A percentile compares a stretch with the other conserved stretches of the same genome.
These are phyloP conservation scores for Acinonyx jubatus DNA, from an alignment of 2,113 vertebrate genomes.

Conservation along the genomic window DNA sequence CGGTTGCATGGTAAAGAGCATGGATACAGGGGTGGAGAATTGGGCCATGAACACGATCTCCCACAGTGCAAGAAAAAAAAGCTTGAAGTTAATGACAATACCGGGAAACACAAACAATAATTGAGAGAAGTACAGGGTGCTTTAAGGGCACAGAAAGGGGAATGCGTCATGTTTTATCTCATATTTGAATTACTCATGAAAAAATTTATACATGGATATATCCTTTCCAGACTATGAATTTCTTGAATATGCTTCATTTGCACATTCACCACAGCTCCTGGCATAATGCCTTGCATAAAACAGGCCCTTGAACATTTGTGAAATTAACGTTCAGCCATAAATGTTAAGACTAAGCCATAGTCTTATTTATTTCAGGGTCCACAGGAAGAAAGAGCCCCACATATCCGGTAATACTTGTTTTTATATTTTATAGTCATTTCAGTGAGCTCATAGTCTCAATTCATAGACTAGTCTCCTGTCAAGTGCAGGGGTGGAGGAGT, in stretches of 20 bases:
- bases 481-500: background rate
- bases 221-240: background rate
- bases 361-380: conserved; percentile 21
- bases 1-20: background rate
- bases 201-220: background rate
- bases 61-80: background rate
- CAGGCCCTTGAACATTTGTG: background rate
- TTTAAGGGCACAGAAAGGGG: background rate
- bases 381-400: background rate
- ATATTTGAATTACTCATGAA: background rate
- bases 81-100: background rate
- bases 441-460: background rate
- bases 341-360: background rate
- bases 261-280: background rate
- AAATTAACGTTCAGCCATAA: conserved; percentile 20
- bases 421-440: conserved; percentile 18
- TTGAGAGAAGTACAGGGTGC: background rate
- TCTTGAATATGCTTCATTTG: background rate
- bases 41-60: background rate
- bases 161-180: background rate
- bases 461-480: background rate
- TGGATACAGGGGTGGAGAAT: background rate
- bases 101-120: background rate
- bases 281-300: background rate
- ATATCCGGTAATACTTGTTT: background rate